Conservation (phyloP, 2,797 vertebrate species). For the Paedocypris micromegethes region DNA sequence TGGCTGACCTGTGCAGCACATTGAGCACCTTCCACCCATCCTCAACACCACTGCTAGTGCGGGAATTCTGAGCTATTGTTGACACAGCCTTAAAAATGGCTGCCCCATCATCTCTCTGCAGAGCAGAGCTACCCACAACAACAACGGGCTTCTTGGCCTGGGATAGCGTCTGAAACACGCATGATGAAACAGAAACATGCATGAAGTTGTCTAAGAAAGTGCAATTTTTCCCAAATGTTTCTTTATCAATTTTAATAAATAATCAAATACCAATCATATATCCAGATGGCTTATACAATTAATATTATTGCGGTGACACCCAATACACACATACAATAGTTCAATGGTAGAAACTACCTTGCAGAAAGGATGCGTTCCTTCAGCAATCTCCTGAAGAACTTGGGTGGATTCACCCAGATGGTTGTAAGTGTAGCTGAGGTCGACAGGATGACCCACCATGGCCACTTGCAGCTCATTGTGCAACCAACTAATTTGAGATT, state of each 20-base stretch:
- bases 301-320: too few relatives aligned
- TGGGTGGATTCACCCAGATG: constrained; percentile 88
- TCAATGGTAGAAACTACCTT: constrained; percentile 65
- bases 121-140: constrained; percentile 84
- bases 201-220: too few relatives aligned
- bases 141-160: constrained; percentile 84
- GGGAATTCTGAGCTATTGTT: constrained; percentile 81
- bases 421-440: constrained; percentile 86
- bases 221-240: too few relatives aligned
- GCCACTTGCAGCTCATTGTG: constrained; percentile 92
- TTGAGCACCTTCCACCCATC: constrained; percentile 93
- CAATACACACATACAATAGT: not conserved
- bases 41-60: constrained; percentile 74
- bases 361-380: constrained; percentile 82
- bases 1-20: constrained; percentile 68
- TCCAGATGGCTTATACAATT: too few relatives aligned
- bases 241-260: too few relatives aligned
- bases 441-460: constrained; percentile 80
- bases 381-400: constrained; percentile 80
- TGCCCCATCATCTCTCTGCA: constrained; percentile 85
- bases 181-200: too few relatives aligned
- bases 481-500: constrained; percentile 77
- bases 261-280: too few relatives aligned
- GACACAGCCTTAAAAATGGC: constrained; percentile 81
- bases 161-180: constrained; percentile 68